Evolutionary conservation across 1,140 invertebrate species (phyloP).

Genomic region (Heliconius hermathena): DNA sequence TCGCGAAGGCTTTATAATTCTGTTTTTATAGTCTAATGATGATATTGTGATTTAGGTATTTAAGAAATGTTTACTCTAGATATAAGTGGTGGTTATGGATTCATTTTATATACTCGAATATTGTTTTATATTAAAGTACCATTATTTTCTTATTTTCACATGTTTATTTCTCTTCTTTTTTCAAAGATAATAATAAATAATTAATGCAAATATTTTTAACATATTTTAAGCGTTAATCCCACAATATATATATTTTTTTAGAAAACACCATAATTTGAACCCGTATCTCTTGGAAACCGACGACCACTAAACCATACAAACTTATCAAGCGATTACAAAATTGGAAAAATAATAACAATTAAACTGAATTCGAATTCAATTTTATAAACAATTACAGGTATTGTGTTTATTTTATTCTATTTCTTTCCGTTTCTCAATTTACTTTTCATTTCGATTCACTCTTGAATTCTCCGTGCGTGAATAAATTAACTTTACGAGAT

Average conservation of each 20-base stretch:
- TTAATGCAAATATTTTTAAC: background rate
- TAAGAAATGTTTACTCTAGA: too few relatives aligned
- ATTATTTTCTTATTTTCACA: background rate
- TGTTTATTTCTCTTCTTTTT: background rate
- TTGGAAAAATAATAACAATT: too few relatives aligned
- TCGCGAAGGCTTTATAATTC: too few relatives aligned
- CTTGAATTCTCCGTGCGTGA: conserved; percentile 6
- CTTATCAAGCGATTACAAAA: too few relatives aligned
- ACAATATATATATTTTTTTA: background rate
- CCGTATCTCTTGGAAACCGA: background rate
- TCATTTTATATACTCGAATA: too few relatives aligned
- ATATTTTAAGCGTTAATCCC: too few relatives aligned
- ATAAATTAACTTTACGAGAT: conserved; percentile 25
- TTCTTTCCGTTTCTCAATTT: conserved; percentile 4
- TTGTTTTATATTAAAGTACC: too few relatives aligned
- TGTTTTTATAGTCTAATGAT: too few relatives aligned
- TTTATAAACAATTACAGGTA: too few relatives aligned
- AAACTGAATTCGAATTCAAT: too few relatives aligned
- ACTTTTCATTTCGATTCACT: conserved; percentile 14
- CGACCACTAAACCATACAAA: background rate
- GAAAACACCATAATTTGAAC: background rate
- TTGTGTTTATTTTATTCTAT: background rate
- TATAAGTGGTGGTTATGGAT: too few relatives aligned
- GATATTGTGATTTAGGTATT: too few relatives aligned
- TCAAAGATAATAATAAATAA: background rate